A percentile compares a stretch with the other conserved stretches of the same genome.
These are phyloP conservation scores for Melipona bicolor DNA, from an alignment of 2,888 invertebrate genomes.

Conservation along the genomic window DNA sequence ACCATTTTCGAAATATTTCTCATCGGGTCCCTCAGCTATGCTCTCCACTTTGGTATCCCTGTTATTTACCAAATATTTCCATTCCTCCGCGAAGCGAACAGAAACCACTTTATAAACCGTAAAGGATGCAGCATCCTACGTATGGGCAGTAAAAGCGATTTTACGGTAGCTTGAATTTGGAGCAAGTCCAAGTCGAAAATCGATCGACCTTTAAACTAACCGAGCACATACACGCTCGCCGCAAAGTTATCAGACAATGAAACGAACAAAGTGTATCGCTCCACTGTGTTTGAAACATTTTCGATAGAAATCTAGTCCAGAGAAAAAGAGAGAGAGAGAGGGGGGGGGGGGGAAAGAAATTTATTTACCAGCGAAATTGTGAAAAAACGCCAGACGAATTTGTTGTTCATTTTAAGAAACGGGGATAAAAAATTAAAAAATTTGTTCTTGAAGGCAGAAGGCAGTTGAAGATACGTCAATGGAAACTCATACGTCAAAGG, in stretches of 20 bases:
- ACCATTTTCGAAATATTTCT: background rate
- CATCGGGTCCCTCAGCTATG: too few relatives aligned
- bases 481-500: background rate
- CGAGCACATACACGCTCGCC: conserved; percentile 8
- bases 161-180: conserved; percentile 62
- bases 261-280: conserved; percentile 13
- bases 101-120: conserved; percentile 44
- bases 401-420: too few relatives aligned
- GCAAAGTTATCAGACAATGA: conserved; percentile 10
- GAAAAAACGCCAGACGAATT: too few relatives aligned
- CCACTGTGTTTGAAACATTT: background rate
- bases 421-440: too few relatives aligned
- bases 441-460: too few relatives aligned
- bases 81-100: background rate
- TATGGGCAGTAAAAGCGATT: conserved; percentile 54
- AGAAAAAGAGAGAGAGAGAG: background rate
- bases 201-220: conserved; percentile 65
- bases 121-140: conserved; percentile 45
- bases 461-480: background rate
- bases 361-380: background rate
- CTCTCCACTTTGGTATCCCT: background rate
- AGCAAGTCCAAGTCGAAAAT: conserved; percentile 65
- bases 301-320: conserved; percentile 12
- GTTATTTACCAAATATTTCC: conserved; percentile 2
- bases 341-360: background rate